Conservation (phyloP, 2,113 vertebrate species). For the Dendrocopos noguchii region DNA sequence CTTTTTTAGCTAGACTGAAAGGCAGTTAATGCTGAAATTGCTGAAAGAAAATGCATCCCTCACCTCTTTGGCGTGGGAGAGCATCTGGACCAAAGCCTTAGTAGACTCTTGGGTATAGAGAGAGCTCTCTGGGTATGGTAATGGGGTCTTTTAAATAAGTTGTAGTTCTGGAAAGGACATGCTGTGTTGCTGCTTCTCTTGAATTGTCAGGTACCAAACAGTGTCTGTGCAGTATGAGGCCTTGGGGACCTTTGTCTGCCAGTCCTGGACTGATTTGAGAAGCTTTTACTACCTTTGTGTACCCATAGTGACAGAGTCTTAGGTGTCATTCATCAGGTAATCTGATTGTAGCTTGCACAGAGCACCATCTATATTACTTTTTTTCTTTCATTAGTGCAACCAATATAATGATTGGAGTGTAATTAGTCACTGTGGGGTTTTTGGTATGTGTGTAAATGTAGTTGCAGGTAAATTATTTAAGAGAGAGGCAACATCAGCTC, state of each 20-base stretch:
- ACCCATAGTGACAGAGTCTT: neutral
- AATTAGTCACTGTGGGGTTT: neutral
- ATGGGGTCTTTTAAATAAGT: neutral
- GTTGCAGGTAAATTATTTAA: no score
- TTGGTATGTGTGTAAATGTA: neutral
- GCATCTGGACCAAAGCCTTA: neutral
- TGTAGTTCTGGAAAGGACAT: neutral
- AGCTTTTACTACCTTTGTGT: neutral
- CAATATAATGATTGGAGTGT: neutral
- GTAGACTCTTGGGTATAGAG: neutral
- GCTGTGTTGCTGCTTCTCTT: neutral
- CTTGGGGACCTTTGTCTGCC: neutral
- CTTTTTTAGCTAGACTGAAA: neutral
- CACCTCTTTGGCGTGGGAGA: neutral
- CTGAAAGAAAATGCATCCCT: neutral
- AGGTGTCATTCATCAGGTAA: neutral
- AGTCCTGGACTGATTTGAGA: neutral
- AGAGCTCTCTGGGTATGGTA: neutral
- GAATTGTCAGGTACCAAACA: neutral
- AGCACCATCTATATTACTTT: neutral
- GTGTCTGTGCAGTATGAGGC: neutral
- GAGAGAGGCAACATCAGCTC: no score
- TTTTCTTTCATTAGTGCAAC: slow-evolving; percentile 7
- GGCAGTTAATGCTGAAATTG: neutral
- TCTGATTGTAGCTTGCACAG: neutral